Percentiles rank a stretch among this genome's conserved stretches.
These are phyloP conservation scores for Chironomus tepperi DNA, from an alignment of 1,140 invertebrate species.

Conservation along the genomic window DNA sequence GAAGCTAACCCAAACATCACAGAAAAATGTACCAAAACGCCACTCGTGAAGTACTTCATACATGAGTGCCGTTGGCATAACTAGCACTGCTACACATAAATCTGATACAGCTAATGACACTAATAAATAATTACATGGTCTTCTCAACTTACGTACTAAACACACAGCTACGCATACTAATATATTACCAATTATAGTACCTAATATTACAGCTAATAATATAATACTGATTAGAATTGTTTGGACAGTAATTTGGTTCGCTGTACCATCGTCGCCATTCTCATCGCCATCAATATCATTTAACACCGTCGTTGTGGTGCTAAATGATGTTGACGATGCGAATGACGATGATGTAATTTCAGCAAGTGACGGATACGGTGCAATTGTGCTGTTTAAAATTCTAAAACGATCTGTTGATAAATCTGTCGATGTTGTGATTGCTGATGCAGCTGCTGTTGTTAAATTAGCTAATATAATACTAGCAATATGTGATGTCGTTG, in stretches of 20 bases:
- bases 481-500: background rate
- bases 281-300: background rate
- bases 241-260: conserved; percentile 42
- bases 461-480: background rate
- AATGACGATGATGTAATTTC: background rate
- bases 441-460: background rate
- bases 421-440: background rate
- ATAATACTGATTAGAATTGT: conserved; percentile 61
- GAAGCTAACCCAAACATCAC: conserved; percentile 79
- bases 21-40: conserved; percentile 74
- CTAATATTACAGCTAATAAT: conserved; percentile 64
- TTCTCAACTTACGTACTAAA: conserved; percentile 74
- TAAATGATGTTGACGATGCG: background rate
- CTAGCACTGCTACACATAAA: conserved; percentile 71
- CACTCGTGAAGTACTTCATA: conserved; percentile 73
- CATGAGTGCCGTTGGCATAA: conserved; percentile 78
- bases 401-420: background rate
- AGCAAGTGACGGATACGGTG: conserved; percentile 13
- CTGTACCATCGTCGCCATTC: conserved; percentile 28
- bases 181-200: conserved; percentile 80
- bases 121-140: conserved; percentile 78
- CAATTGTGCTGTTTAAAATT: conserved; percentile 7
- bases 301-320: background rate
- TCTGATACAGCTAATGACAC: conserved; percentile 84
- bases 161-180: conserved; percentile 82